Percentiles rank a stretch among this genome's conserved stretches.
These are phyloP conservation scores for Larimichthys crocea DNA, from an alignment of 2,113 vertebrate species.

Conservation along the genomic window DNA sequence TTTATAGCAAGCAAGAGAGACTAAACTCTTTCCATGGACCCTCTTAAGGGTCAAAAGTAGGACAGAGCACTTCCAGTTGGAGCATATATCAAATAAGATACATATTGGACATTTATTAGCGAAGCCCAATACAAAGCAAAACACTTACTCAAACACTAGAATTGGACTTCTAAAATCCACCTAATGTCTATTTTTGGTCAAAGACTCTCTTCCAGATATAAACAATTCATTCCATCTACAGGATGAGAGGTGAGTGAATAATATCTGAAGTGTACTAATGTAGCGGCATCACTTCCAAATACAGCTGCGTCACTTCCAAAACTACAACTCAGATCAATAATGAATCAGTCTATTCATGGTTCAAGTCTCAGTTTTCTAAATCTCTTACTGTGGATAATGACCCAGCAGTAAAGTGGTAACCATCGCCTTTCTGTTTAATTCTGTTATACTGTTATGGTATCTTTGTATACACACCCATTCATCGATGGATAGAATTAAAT, in stretches of 20 bases:
- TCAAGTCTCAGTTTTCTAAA: neutral
- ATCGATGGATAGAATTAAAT: constrained; percentile 13
- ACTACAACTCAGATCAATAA: constrained; percentile 35
- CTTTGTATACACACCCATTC: neutral
- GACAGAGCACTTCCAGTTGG: neutral
- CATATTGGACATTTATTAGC: neutral
- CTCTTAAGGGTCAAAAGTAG: neutral
- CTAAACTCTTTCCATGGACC: neutral
- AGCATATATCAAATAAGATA: neutral
- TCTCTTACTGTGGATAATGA: neutral
- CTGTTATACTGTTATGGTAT: neutral
- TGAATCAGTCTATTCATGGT: constrained; percentile 3
- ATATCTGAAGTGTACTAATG: neutral
- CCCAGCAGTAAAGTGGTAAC: neutral
- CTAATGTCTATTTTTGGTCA: neutral
- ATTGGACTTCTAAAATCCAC: neutral
- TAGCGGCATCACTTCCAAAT: neutral
- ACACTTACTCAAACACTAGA: neutral
- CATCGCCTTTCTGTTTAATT: neutral
- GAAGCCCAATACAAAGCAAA: neutral
- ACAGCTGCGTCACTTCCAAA: neutral
- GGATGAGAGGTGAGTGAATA: neutral
- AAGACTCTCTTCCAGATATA: neutral
- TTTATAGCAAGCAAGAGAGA: neutral
- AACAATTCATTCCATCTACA: neutral